phyloP scores from a whole-genome alignment of 2,797 vertebrate species.

The Gallinago nigripennis region DNA sequence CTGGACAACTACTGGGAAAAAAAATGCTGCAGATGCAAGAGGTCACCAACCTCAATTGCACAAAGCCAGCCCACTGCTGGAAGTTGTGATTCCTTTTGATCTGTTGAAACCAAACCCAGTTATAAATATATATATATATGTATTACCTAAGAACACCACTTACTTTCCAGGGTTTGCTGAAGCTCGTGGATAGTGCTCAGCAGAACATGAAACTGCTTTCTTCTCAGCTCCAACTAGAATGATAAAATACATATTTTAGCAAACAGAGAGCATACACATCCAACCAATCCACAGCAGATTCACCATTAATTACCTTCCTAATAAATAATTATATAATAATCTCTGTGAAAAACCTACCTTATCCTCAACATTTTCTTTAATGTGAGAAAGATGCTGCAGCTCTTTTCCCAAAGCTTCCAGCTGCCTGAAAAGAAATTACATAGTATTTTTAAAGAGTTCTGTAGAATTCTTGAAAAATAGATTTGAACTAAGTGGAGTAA shows the following conservation, averaged over 20 bases:
- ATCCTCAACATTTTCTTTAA: conserved; percentile 96
- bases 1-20: neutral
- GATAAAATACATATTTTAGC: neutral
- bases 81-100: neutral
- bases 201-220: conserved; percentile 97
- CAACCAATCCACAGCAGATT: neutral
- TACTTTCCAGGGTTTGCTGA: conserved; percentile 97
- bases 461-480: neutral
- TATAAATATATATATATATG: neutral
- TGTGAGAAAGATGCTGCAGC: conserved; percentile 92
- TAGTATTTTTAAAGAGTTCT: neutral
- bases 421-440: conserved; percentile 80
- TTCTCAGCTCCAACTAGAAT: conserved; percentile 90
- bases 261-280: neutral
- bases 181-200: conserved; percentile 98
- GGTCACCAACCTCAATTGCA: neutral
- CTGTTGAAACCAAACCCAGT: neutral
- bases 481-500: neutral
- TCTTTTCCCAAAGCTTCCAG: conserved; percentile 95
- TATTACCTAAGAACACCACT: conserved; percentile 68
- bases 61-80: neutral
- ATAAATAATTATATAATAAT: neutral
- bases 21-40: neutral
- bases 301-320: neutral
- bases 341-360: conserved; percentile 81